Base-by-base conservation (phyloP, 2,113 vertebrate genomes). In the Esox niger region DNA sequence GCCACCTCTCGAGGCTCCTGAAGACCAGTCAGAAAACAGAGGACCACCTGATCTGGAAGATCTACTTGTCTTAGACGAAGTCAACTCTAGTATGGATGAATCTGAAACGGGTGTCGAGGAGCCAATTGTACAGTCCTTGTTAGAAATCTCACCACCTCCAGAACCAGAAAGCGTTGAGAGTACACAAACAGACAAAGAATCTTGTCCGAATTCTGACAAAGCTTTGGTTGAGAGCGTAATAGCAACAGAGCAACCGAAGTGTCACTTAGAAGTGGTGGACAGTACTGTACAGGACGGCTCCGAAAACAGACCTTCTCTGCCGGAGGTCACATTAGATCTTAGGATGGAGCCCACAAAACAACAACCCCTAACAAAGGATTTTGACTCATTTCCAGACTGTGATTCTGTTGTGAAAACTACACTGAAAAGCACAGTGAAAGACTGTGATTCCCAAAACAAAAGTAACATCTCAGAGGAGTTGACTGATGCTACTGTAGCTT, bases 11-110 rank as follows among this genome's bases (percentile, higher is more conserved):
- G 35, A 38, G 2, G 43, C 21, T 10, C 17, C 20, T 26, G 78
- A 77, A 70, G 66, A 49, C 4, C 17, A 62, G 4, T 8, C 65
- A 20, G 68, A 77, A 52, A 72, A 76, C 65, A 59, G 60, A 33
- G 72, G 60, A 17, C 87, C 63, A 25, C 80, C 66, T 6, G 64
- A 76, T 31, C 11, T 80, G 0, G 87, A 90, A 38, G 86, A 91
- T 25, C 86, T 88, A 71, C 82, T 74, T 33, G 77, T 91, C 6
- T 77, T 90, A 15, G 87, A 91, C 74, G 86, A 91, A 69, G 35
- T 82, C 13, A 46, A 77, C n/a, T 71, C 69, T 60, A 84, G 79
- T 66, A 75, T 82, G 35, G 58, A 35, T 1, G 76, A 30, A 10
- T 62, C 21, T 2, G 31, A 69, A 46, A 29, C 73, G 27, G 30